Base-by-base conservation (phyloP, 2,888 invertebrate genomes). In the Hyalella azteca region DNA sequence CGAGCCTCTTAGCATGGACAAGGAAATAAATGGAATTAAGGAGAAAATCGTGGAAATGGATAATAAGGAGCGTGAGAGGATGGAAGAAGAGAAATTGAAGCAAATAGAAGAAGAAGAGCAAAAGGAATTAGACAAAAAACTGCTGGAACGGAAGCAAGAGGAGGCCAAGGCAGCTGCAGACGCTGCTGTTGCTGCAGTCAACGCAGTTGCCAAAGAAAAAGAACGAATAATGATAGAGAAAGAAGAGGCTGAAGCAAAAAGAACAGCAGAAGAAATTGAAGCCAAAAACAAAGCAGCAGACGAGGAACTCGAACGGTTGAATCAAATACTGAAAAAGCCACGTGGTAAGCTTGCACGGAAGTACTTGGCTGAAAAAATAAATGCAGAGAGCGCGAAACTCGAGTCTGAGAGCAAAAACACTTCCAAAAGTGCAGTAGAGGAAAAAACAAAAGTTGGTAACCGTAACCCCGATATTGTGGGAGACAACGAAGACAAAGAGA, bases 21-120 rank as follows among this genome's bases (percentile, higher is more conserved):
- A 78, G n/a, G 73, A 79, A 49, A 75, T 75, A 26, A 75, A 29
- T 32, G 75, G 45, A 5, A 45, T 75, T 5, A 39, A 73, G 22
- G 41, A 49, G 45, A 73, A 79, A 26, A 79, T 45, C 5, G 50
- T 60, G 19, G 73, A 73, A 22, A 73, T 48, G 45, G 73, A 79
- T 73, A 41, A 78, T 26, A 78, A 41, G 39, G 54, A 78, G 32
- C 41, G 59, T 9, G 50, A 50, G 50, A 29, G 66, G 26, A 78
- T 60, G 13, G 45, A 40, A 40, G 40, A 66, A 22, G 60, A 45
- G 26, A 60, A 41, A 75, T 45, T 75, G 26, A 60, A 78, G 66
- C 40, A 54, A n/a, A 78, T 78, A 19, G 59, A 78, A 32, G 78
- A 60, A n/a, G 78, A 78, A 66, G 60, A 60, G 22, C 45, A 78